Evolutionary conservation across 1,140 invertebrate species (phyloP).

Genomic region (Thaumatotibia leucotreta): DNA sequence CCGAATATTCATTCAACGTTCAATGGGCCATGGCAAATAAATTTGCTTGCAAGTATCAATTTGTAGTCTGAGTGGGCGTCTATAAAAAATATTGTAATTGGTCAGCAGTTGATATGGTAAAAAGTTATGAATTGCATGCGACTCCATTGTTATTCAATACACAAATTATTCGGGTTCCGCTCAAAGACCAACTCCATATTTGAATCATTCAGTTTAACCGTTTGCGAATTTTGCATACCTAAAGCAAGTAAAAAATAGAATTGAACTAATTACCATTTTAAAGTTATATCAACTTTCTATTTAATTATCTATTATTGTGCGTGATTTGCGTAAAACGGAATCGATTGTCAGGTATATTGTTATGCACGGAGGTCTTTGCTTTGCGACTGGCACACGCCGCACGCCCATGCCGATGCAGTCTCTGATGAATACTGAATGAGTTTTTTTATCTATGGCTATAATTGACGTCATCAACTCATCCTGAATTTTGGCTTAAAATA

Average conservation of each 20-base stretch:
- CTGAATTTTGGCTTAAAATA: too few species aligned
- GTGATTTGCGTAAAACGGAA: slow-evolving; percentile 18
- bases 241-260: background rate
- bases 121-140: background rate
- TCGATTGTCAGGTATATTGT: slow-evolving; percentile 22
- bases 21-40: too few species aligned
- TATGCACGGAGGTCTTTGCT: slow-evolving; percentile 27
- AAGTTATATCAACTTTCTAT: background rate
- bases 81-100: slow-evolving; percentile 7
- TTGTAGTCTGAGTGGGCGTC: background rate
- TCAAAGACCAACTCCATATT: slow-evolving; percentile 6
- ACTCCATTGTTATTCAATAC: background rate
- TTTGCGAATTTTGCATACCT: background rate
- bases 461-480: slow-evolving; percentile 2
- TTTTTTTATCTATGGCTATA: background rate
- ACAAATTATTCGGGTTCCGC: background rate
- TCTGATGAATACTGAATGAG: slow-evolving; percentile 41
- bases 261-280: background rate
- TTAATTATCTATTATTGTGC: background rate
- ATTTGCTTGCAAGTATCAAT: background rate
- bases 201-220: background rate
- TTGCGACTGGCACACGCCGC: slow-evolving; percentile 58
- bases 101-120: slow-evolving; percentile 1
- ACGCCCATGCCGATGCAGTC: slow-evolving; percentile 45
- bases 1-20: too few species aligned